Evolutionary conservation across 2,797 vertebrate species (phyloP), one percentile per base, ranked within the genome.

Genomic region (Catharus ustulatus): DNA sequence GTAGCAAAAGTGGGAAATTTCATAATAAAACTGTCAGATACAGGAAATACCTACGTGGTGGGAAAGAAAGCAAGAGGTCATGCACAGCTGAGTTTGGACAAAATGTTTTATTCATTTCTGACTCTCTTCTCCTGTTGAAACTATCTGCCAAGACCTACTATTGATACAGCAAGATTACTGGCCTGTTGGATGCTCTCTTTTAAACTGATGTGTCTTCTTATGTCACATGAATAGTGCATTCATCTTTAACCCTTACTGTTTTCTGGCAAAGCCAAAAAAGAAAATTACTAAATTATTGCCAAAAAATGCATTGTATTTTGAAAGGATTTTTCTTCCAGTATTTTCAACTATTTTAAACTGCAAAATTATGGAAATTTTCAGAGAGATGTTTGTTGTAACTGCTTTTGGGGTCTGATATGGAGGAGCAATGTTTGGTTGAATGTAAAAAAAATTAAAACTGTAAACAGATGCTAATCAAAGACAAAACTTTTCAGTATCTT

Each of bases 31-130:
- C 46, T 52, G 38, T 82, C 64, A 80, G 51, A 40, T 73, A 7
- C 3, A 61, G 86, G 69, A 90, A 77, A 73, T 64, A 49, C 7
- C 5, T 74, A 11, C 0, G 1, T 89, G 64, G 29, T 86, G 38
- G 58, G 46, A 74, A 79, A 68, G 58, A 67, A 83, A 54, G 68
- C 57, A 71, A 74, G 64, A 75, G 45, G 52, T 82, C 3, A 2
- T 73, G 76, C 32, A 66, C 51, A 62, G 62, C 43, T 83, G 82
- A 67, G 45, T 89, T 91, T 58, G 69, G 78, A 77, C 58, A 83
- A 89, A 74, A 68, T 69, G 46, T 89, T 88, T 82, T 78, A 73
- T 49, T 89, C 1, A 15, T 61, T 91, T 92, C 52, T 88, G 34
- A 72, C 17, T 85, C 32, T 89, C 24, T 57, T 11, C 34, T 87